Evolutionary conservation across 2,888 invertebrate species (phyloP).

Genomic region (Bembecia ichneumoniformis): DNA sequence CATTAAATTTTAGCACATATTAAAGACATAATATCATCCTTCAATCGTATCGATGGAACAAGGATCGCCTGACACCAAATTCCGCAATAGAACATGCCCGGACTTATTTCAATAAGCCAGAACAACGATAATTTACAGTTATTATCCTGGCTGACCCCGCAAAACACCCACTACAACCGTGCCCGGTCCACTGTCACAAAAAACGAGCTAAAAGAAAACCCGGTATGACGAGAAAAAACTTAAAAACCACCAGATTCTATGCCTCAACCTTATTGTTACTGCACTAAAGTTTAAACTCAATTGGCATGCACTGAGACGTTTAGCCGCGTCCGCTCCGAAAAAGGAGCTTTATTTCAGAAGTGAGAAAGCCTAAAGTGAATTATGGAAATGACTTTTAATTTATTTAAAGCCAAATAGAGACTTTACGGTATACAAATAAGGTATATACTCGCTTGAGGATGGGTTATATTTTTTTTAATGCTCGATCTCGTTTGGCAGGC

Average conservation of each 20-base stretch:
- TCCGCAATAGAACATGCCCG: slow-evolving; percentile 54
- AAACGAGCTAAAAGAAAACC: slow-evolving; percentile 58
- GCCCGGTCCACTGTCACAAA: slow-evolving; percentile 58
- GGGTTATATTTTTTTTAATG: slow-evolving; percentile 42
- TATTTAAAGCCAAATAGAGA: slow-evolving; percentile 18
- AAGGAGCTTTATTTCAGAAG: slow-evolving; percentile 68
- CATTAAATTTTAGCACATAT: too few relatives aligned
- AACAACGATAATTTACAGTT: slow-evolving; percentile 69
- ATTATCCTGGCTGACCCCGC: slow-evolving; percentile 70
- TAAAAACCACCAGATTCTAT: neutral
- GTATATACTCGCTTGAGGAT: slow-evolving; percentile 19
- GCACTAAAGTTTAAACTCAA: slow-evolving; percentile 22
- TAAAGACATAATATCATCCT: neutral
- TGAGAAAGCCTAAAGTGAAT: slow-evolving; percentile 67
- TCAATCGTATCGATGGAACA: neutral
- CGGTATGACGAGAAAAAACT: slow-evolving; percentile 63
- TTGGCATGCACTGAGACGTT: slow-evolving; percentile 17
- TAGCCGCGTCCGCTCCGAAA: slow-evolving; percentile 42
- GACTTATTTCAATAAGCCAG: slow-evolving; percentile 64
- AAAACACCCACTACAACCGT: slow-evolving; percentile 64
- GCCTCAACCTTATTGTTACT: slow-evolving; percentile 23
- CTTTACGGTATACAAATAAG: slow-evolving; percentile 17
- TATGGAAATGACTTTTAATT: slow-evolving; percentile 42
- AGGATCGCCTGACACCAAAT: slow-evolving; percentile 24
- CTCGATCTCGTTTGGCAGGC: slow-evolving; percentile 67